Percentiles rank a stretch among this genome's conserved stretches.
phyloP scores from a whole-genome alignment of 2,797 vertebrate genomes.

The Trachurus trachurus region DNA sequence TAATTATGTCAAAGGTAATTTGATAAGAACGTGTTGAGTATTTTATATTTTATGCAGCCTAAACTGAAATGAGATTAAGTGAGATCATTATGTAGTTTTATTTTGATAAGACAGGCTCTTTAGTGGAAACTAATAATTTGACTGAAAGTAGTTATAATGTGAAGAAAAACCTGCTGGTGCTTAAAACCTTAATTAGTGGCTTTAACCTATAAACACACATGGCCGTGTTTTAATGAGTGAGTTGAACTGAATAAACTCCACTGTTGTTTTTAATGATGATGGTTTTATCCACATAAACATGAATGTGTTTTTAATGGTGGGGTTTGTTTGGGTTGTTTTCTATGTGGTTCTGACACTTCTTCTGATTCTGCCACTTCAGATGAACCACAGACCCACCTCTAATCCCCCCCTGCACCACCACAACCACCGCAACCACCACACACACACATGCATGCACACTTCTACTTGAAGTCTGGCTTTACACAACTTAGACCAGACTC shows the following conservation, averaged over 20 bases:
- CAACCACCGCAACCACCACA: slow-evolving; percentile 20
- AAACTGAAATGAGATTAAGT: not conserved
- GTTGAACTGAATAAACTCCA: slow-evolving; percentile 46
- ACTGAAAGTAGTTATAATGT: slow-evolving; percentile 17
- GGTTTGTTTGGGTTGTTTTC: slow-evolving; percentile 63
- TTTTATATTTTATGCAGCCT: not conserved
- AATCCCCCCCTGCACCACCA: slow-evolving; percentile 46
- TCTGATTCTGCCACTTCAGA: slow-evolving; percentile 64
- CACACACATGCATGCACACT: not conserved
- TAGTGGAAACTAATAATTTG: not conserved
- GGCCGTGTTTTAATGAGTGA: slow-evolving; percentile 48
- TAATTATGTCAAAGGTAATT: not conserved
- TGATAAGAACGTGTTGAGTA: not conserved
- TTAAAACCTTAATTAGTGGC: slow-evolving; percentile 52
- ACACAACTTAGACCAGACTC: slow-evolving; percentile 23
- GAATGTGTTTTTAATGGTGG: slow-evolving; percentile 55
- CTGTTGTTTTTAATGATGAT: slow-evolving; percentile 51
- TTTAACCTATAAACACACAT: slow-evolving; percentile 61
- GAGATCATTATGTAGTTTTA: not conserved
- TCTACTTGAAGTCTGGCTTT: slow-evolving; percentile 60
- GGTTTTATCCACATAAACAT: slow-evolving; percentile 57
- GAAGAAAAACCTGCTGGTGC: slow-evolving; percentile 2
- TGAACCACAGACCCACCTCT: slow-evolving; percentile 68
- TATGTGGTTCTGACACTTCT: slow-evolving; percentile 56
- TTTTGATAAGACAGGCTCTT: not conserved